Base-by-base conservation (phyloP, 2,113 vertebrate genomes). In the Brienomyrus brachyistius region DNA sequence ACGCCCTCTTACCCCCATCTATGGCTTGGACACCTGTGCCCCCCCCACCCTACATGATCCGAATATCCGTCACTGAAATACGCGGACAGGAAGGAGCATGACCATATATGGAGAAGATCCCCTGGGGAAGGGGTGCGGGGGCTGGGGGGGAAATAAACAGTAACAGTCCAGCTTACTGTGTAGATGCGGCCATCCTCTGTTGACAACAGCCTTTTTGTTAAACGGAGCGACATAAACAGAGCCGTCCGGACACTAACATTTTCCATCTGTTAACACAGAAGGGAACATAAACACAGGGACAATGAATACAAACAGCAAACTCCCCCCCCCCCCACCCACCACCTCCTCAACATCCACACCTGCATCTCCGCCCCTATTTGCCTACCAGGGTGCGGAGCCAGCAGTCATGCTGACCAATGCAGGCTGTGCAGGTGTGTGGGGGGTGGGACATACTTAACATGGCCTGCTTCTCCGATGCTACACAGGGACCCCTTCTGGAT, bases 211-310 rank as follows among this genome's bases (percentile, higher is more conserved):
- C 86, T 82, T 88, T 90, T 62, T 83, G 86, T 88, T 88, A 90
- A 90, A 90, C 52, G n/a, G n/a, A 47, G 45, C 74, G 54, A 90
- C 77, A 87, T 87, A 90, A 90, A 90, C 90, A 90, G 87, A 62
- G 86, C 52, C 43, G 23, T 88, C 88, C 52, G 88, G 70, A 90
- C 59, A n/a, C 56, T 90, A 90, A 90, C 90, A 88, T 83, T 56
- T 90, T 84, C 90, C 90, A 90, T 90, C 86, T 90, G 90, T 48
- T 90, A 45, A 43, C 13, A 80, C 84, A 54, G 89, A 52, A 52
- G 85, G 40, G 27, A 11, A 50, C 50, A 77, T 90, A 88, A 88
- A 84, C 74, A 88, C 70, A 59, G 52, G 74, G 59, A 56, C 40
- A 66, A 52, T 47, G n/a, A 51, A 43, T 52, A 21, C 87, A 88